phyloP scores from a whole-genome alignment of 1,140 invertebrate species.

The Streblospio benedicti region DNA sequence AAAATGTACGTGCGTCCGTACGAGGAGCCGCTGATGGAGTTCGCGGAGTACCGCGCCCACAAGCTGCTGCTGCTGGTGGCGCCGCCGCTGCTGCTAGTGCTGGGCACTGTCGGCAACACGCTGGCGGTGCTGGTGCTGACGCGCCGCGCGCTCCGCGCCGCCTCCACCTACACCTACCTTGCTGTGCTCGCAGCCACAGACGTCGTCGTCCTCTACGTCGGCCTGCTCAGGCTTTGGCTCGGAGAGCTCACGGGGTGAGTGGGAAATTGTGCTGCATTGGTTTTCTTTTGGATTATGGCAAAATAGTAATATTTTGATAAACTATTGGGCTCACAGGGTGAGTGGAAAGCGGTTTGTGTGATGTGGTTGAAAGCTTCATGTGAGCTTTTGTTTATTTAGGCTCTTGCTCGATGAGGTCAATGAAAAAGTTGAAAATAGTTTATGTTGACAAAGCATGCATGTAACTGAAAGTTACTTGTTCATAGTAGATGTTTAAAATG shows the following conservation, averaged over 20 bases:
- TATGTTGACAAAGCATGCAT: too few relatives aligned
- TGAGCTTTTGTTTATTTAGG: too few relatives aligned
- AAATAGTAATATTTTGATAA: too few relatives aligned
- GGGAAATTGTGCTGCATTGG: too few relatives aligned
- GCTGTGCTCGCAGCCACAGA: slow-evolving; percentile 35
- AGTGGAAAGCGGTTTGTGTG: too few relatives aligned
- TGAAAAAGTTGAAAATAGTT: too few relatives aligned
- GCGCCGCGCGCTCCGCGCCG: slow-evolving; percentile 25
- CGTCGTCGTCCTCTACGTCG: slow-evolving; percentile 33
- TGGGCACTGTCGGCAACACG: slow-evolving; percentile 40
- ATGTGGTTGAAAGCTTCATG: too few relatives aligned
- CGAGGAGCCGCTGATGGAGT: slow-evolving; percentile 11
- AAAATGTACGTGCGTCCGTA: slow-evolving; percentile 11
- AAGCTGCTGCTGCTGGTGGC: slow-evolving; percentile 29
- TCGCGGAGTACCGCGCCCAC: slow-evolving; percentile 14
- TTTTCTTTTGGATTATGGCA: too few relatives aligned
- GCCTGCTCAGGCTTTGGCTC: slow-evolving; percentile 36
- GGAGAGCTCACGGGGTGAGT: slow-evolving; percentile 27
- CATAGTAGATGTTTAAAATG: too few relatives aligned
- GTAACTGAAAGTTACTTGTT: too few relatives aligned
- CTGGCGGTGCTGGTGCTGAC: slow-evolving; percentile 33
- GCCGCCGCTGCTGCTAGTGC: slow-evolving; percentile 32
- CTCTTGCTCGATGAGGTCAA: too few relatives aligned
- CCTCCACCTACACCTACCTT: slow-evolving; percentile 37
- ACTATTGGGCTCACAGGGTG: too few relatives aligned